These are phyloP conservation scores for Mionectes olivaceus DNA, from an alignment of 2,797 vertebrate species.

Conservation along the genomic window DNA sequence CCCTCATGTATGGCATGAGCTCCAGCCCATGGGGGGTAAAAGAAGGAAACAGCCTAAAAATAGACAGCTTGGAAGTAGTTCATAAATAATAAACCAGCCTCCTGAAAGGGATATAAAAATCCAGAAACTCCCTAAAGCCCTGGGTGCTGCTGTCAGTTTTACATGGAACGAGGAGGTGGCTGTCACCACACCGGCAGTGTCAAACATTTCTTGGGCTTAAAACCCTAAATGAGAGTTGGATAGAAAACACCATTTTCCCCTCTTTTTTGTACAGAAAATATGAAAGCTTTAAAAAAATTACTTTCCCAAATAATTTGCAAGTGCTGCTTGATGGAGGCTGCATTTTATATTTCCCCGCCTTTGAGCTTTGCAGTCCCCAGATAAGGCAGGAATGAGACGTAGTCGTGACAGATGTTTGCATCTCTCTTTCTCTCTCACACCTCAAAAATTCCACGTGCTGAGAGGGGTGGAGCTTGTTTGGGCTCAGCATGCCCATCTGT, in stretches of 20 bases:
- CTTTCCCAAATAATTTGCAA: not conserved
- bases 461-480: not conserved
- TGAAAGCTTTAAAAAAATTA: fast-evolving
- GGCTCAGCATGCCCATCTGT: not conserved
- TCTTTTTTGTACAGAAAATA: not conserved
- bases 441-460: not conserved
- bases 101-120: slow-evolving; percentile 11
- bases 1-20: not conserved
- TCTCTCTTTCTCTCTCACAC: not conserved
- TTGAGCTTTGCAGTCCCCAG: not conserved
- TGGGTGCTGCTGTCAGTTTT: not conserved
- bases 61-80: slow-evolving; percentile 27
- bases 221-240: not conserved
- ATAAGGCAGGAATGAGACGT: fast-evolving
- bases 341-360: not conserved
- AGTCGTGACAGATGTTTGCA: not conserved
- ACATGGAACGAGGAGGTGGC: not conserved
- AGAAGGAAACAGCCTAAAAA: slow-evolving; percentile 41
- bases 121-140: not conserved
- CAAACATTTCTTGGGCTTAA: not conserved
- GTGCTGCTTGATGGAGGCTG: not conserved
- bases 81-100: slow-evolving; percentile 58
- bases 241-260: not conserved
- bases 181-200: not conserved
- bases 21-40: not conserved